Evolutionary conservation across 2,113 vertebrate genomes (phyloP).

Genomic region (Pomatorhinus ruficollis): DNA sequence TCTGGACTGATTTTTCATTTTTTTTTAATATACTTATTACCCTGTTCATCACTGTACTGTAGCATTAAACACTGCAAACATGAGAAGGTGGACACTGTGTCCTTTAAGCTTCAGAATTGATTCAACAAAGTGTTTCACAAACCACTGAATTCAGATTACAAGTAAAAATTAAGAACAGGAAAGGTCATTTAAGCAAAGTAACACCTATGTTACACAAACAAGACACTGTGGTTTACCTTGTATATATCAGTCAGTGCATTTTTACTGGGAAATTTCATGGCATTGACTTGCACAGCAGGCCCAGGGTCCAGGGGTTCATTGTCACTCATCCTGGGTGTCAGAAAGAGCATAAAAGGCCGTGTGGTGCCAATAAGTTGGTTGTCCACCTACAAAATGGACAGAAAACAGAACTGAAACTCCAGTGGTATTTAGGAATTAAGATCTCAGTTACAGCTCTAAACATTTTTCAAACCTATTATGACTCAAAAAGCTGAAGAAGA

Average conservation of each 20-base stretch:
- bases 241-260: conserved; percentile 92
- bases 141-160: background rate
- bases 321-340: conserved; percentile 83
- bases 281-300: conserved; percentile 89
- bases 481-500: background rate
- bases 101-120: background rate
- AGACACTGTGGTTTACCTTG: conserved; percentile 80
- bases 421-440: background rate
- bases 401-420: background rate
- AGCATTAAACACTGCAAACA: background rate
- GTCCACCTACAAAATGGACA: conserved; percentile 81
- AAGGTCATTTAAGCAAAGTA: background rate
- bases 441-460: background rate
- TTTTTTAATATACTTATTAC: background rate
- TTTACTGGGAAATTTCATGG: conserved; percentile 91
- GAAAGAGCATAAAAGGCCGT: conserved; percentile 89
- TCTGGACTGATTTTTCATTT: background rate
- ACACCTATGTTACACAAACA: background rate
- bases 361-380: conserved; percentile 95
- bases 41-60: background rate
- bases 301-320: conserved; percentile 76
- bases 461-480: background rate
- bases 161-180: background rate
- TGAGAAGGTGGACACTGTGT: background rate
- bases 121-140: background rate